Evolutionary conservation across 2,797 vertebrate species (phyloP).

Genomic region (Neoniphon sammara): DNA sequence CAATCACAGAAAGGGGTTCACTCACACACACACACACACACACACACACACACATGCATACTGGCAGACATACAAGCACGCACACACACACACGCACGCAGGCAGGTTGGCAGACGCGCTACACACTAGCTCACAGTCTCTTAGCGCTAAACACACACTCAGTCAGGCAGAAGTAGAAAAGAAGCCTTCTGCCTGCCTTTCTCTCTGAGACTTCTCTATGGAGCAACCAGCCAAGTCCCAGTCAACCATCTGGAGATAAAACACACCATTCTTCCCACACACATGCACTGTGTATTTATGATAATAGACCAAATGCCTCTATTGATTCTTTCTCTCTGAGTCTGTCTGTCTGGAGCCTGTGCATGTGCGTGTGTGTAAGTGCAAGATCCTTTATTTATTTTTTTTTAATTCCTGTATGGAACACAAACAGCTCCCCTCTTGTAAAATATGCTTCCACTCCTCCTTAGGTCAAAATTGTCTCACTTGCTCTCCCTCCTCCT

Average conservation of each 20-base stretch:
- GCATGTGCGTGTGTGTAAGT: slow-evolving; percentile 38
- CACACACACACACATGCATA: slow-evolving; percentile 19
- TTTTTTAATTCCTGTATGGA: slow-evolving; percentile 26
- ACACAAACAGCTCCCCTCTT: slow-evolving; percentile 37
- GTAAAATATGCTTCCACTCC: slow-evolving; percentile 76
- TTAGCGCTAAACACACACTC: slow-evolving; percentile 32
- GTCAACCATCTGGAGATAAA: slow-evolving; percentile 77
- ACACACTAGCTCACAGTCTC: slow-evolving; percentile 7
- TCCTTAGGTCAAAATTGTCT: slow-evolving; percentile 68
- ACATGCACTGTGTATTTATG: slow-evolving; percentile 76
- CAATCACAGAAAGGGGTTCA: slow-evolving; percentile 61
- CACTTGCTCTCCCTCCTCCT: slow-evolving; percentile 31
- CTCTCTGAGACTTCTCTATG: slow-evolving; percentile 70
- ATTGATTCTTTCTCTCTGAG: slow-evolving; percentile 79
- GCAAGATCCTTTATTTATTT: slow-evolving; percentile 29
- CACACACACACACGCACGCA: slow-evolving; percentile 35
- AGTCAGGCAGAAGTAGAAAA: slow-evolving; percentile 72
- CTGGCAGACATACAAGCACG: no score
- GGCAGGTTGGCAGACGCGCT: not conserved
- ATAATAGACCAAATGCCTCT: slow-evolving; percentile 82
- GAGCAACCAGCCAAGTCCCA: slow-evolving; percentile 76
- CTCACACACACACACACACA: slow-evolving; percentile 49
- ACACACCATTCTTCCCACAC: slow-evolving; percentile 64
- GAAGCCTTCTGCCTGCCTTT: slow-evolving; percentile 73
- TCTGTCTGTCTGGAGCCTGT: slow-evolving; percentile 44